phyloP scores from a whole-genome alignment of 2,797 vertebrate genomes.

The Cirrhinus mrigala region DNA sequence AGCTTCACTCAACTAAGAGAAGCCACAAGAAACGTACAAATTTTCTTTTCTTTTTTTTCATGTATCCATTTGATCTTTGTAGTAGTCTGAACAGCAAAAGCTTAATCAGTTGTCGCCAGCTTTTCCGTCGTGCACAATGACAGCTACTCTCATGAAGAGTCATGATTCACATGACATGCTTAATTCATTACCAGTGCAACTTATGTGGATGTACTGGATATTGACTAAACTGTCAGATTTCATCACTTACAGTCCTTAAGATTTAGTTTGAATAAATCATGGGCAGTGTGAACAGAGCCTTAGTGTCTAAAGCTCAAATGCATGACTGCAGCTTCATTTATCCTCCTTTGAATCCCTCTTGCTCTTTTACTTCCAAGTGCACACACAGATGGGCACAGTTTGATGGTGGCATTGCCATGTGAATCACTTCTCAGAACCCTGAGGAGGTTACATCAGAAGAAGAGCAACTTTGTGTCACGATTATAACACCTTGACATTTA shows the following conservation, averaged over 20 bases:
- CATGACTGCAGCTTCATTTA: slow-evolving; percentile 15
- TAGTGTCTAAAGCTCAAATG: slow-evolving; percentile 13
- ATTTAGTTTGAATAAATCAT: slow-evolving; percentile 10
- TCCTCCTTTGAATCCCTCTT: slow-evolving; percentile 3
- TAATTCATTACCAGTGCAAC: neutral
- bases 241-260: neutral
- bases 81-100: neutral
- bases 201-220: neutral
- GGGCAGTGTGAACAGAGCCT: neutral
- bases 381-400: slow-evolving; percentile 13
- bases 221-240: neutral
- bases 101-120: neutral
- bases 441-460: neutral
- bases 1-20: neutral
- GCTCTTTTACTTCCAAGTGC: neutral
- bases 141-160: neutral
- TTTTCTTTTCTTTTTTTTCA: neutral
- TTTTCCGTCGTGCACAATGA: neutral
- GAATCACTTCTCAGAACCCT: slow-evolving; percentile 24
- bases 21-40: neutral
- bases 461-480: neutral
- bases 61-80: neutral
- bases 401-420: slow-evolving; percentile 25
- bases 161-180: neutral
- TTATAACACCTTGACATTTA: neutral